Conservation (phyloP, 2,797 vertebrate genomes). For the Chanos chanos region DNA sequence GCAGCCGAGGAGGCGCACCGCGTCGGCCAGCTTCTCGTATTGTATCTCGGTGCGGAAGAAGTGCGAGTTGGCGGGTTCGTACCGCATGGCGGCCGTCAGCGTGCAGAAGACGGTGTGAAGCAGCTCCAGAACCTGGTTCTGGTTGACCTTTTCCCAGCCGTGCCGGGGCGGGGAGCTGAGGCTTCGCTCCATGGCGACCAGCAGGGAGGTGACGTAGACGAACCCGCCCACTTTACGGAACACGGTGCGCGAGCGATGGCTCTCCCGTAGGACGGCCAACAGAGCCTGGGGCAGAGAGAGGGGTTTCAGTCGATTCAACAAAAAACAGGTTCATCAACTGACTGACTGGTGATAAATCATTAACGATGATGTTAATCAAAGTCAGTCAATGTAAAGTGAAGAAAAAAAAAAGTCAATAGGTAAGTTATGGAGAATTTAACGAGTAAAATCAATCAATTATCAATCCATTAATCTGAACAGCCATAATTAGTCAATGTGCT, state of each 20-base stretch:
- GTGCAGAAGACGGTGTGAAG: conserved; percentile 93
- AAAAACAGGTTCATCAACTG: neutral
- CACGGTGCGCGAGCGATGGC: conserved; percentile 92
- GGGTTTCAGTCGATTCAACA: too few relatives aligned
- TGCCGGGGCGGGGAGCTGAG: conserved; percentile 82
- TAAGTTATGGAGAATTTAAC: too few relatives aligned
- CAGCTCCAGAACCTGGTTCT: conserved; percentile 93
- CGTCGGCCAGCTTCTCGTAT: conserved; percentile 96
- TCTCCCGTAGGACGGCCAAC: conserved; percentile 85
- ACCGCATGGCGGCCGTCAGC: conserved; percentile 96
- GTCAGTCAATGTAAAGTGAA: neutral
- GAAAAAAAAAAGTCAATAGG: too few relatives aligned
- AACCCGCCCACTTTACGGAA: conserved; percentile 97
- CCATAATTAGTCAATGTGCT: too few relatives aligned
- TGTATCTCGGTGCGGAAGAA: conserved; percentile 98
- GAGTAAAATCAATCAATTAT: too few relatives aligned
- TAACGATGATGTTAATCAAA: neutral
- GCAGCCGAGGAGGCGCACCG: conserved; percentile 92
- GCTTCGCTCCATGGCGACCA: conserved; percentile 95
- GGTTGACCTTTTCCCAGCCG: conserved; percentile 92
- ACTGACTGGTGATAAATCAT: neutral
- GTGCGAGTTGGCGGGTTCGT: conserved; percentile 95
- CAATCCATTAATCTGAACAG: too few relatives aligned
- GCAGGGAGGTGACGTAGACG: conserved; percentile 92
- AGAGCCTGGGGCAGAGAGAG: conserved; percentile 71